A percentile compares a stretch with the other conserved stretches of the same genome.
These are phyloP conservation scores for Coregonus clupeaformis DNA, from an alignment of 2,113 vertebrate species.

Conservation along the genomic window DNA sequence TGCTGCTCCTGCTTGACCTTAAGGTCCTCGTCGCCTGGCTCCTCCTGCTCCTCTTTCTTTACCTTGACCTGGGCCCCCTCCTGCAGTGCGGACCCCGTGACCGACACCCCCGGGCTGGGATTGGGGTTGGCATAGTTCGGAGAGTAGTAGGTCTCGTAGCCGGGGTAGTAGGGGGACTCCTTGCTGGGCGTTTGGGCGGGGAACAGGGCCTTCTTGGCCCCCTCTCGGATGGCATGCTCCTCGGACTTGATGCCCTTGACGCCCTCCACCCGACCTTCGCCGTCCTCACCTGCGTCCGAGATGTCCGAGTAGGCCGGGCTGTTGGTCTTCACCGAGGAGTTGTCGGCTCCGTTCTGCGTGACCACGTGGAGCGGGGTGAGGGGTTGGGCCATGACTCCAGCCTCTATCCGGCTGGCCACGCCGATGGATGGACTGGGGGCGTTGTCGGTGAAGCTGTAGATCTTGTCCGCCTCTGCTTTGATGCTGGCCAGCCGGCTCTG, in stretches of 20 bases:
- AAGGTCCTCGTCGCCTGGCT: constrained; percentile 65
- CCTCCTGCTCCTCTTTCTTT: constrained; percentile 87
- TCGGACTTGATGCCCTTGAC: constrained; percentile 82
- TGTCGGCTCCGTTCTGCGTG: constrained; percentile 90
- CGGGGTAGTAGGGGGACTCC: constrained; percentile 87
- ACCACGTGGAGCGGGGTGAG: constrained; percentile 82
- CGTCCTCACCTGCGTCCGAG: constrained; percentile 92
- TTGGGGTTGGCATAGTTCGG: constrained; percentile 87
- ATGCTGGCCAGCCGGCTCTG: constrained; percentile 94
- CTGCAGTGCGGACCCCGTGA: constrained; percentile 58
- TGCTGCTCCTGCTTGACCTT: constrained; percentile 81
- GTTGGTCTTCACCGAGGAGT: constrained; percentile 86
- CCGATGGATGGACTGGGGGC: constrained; percentile 93
- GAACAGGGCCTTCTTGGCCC: constrained; percentile 92
- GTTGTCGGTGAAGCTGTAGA: constrained; percentile 95
- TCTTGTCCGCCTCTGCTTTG: constrained; percentile 94
- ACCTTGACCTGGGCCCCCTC: constrained; percentile 82
- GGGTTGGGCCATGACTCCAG: constrained; percentile 64
- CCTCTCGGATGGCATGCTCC: constrained; percentile 82
- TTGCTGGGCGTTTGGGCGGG: constrained; percentile 81
- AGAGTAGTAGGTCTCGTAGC: constrained; percentile 91
- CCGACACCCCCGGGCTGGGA: constrained; percentile 78
- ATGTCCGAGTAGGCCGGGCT: constrained; percentile 97
- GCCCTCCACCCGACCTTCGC: constrained; percentile 85
- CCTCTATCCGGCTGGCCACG: constrained; percentile 82